Percentiles rank a stretch among this genome's conserved stretches.
Evolutionary conservation across 2,797 vertebrate species (phyloP).

Genomic region (Chelmon rostratus): DNA sequence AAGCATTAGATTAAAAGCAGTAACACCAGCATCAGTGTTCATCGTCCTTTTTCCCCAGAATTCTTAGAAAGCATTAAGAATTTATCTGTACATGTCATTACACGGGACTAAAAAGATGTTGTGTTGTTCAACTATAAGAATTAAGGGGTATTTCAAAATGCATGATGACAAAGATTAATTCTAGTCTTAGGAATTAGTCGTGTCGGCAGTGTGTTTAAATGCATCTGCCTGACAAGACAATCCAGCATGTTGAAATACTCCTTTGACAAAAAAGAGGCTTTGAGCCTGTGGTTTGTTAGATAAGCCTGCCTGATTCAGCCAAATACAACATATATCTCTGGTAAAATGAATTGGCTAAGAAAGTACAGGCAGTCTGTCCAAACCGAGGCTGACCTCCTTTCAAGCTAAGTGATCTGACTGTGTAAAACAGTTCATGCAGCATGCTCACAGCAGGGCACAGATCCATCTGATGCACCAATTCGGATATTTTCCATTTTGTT

Average conservation of each 20-base stretch:
- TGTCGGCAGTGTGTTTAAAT: conserved; percentile 3
- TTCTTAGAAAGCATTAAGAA: conserved; percentile 6
- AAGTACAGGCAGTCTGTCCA: conserved; percentile 55
- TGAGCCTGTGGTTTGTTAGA: conserved; percentile 62
- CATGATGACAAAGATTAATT: conserved; percentile 24
- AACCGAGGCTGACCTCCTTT: conserved; percentile 61
- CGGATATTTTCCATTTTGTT: not conserved
- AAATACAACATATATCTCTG: conserved; percentile 24
- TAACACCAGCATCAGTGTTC: conserved; percentile 43
- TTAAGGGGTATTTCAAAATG: conserved; percentile 66
- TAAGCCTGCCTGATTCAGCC: conserved; percentile 46
- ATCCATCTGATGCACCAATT: conserved; percentile 65
- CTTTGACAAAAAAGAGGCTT: conserved; percentile 37
- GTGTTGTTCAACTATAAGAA: conserved; percentile 26
- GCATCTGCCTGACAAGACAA: conserved; percentile 20
- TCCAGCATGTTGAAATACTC: conserved; percentile 71
- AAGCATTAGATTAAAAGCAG: not conserved
- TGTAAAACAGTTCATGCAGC: conserved; percentile 67
- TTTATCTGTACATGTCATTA: conserved; percentile 6
- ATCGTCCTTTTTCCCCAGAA: conserved; percentile 59
- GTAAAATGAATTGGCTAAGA: conserved; percentile 26
- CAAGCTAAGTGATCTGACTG: conserved; percentile 17
- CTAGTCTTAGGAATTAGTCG: conserved; percentile 27
- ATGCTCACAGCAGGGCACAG: conserved; percentile 68
- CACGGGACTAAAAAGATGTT: conserved; percentile 14